Percentiles rank a stretch among this genome's conserved stretches.
These are phyloP conservation scores for Pomatostomus ruficeps DNA, from an alignment of 2,113 vertebrate genomes.

Conservation along the genomic window DNA sequence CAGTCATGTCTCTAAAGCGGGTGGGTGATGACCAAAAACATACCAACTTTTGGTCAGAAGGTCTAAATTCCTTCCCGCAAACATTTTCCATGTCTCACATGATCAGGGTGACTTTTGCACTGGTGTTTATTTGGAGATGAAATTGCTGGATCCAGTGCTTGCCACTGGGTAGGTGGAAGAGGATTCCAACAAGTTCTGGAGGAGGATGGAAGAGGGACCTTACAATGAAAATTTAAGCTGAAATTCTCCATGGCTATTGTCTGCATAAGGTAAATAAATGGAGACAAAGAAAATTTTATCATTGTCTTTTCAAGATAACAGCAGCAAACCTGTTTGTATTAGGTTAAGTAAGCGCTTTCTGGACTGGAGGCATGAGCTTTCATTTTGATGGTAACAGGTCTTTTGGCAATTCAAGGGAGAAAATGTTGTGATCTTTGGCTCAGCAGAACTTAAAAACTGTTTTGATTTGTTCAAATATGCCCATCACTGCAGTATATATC, in stretches of 20 bases:
- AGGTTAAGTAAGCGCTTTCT: not conserved
- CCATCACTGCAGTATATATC: not conserved
- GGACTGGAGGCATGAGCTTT: not conserved
- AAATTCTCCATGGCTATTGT: not conserved
- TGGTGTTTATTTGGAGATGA: not conserved
- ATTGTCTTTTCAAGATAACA: not conserved
- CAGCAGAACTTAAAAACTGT: conserved; percentile 13
- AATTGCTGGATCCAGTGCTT: not conserved
- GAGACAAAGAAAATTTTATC: not conserved
- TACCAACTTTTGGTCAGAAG: not conserved
- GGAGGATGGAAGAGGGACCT: not conserved
- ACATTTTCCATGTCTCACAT: not conserved
- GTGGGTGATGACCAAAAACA: not conserved
- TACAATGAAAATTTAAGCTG: not conserved
- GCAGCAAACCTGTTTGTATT: not conserved
- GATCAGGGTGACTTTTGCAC: not conserved
- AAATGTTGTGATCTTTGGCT: not conserved
- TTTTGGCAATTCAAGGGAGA: not conserved
- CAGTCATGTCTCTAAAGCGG: not conserved
- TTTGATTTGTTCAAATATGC: not conserved
- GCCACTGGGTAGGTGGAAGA: not conserved
- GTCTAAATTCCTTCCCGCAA: not conserved
- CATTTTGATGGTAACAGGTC: not conserved
- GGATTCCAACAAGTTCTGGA: not conserved
- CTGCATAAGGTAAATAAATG: not conserved